Evolutionary conservation across 2,797 vertebrate genomes (phyloP), one percentile per base, ranked within the genome.

Genomic region (Trachops cirrhosus): DNA sequence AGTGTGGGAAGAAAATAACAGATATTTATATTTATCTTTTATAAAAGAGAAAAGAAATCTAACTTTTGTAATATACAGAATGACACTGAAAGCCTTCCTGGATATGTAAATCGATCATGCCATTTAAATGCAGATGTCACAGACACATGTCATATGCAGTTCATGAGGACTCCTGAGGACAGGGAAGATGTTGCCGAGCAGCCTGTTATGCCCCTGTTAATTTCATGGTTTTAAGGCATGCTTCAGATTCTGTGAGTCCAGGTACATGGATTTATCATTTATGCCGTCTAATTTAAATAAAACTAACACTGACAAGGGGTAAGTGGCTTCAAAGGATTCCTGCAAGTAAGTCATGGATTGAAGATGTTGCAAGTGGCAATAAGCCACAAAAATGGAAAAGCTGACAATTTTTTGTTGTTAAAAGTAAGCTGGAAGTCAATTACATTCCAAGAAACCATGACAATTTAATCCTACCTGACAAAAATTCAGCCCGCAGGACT

Each of bases 391-490:
- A 91, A 79, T 48, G 74, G 41, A 48, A 96, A 94, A 74, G 15
- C 21, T 80, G 50, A 77, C n/a, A 14, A 3, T 73, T 70, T 46
- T 73, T 73, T 74, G 3, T 48, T 85, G 0, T 50, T 74, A 80
- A 70, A 70, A 88, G 85, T 80, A 71, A 88, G 37, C 54, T 75
- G 75, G 29, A 46, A 89, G 15, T 22, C 73, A 96, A 86, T 39
- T 46, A 84, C 29, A 85, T 82, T 75, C 83, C 59, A 93, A 93
- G 68, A 92, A 88, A 86, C n/a, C 62, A 86, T 54, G 85, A 94
- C 59, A 79, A 82, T 83, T 77, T 92, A 96, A 93, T 95, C 48
- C 26, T 79, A 70, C 59, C 50, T 96, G 78, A 94, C 73, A 92
- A 96, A 71, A 91, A 80, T 86, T 92, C 39, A 82, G 48, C 26